Conservation (phyloP, 2,113 vertebrate species). For the Trichechus manatus region DNA sequence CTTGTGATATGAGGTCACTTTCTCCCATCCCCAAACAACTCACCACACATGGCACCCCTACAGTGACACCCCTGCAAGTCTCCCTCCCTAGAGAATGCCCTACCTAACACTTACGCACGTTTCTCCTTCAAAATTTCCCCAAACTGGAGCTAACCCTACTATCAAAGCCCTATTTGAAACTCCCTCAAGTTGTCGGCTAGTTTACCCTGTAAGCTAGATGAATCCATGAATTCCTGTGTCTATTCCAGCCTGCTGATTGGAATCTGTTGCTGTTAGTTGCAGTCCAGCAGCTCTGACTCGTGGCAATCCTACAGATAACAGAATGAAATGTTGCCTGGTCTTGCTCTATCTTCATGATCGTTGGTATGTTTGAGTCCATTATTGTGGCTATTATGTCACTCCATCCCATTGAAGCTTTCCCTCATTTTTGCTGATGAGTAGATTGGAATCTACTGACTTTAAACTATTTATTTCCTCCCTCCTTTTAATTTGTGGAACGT, state of each 20-base stretch:
- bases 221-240: background rate
- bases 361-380: background rate
- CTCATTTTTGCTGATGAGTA: background rate
- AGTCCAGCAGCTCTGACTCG: background rate
- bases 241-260: slow-evolving; percentile 34
- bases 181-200: background rate
- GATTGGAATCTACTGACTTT: slow-evolving; percentile 37
- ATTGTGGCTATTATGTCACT: background rate
- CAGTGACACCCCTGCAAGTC: background rate
- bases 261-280: background rate
- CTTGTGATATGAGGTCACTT: background rate
- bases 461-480: slow-evolving; percentile 49
- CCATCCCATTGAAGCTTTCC: background rate
- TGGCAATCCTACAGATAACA: background rate
- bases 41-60: background rate
- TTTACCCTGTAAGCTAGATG: slow-evolving; percentile 16
- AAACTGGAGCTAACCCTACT: background rate
- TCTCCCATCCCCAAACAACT: background rate
- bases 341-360: background rate
- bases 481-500: slow-evolving; percentile 41
- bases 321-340: background rate
- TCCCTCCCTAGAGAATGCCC: background rate
- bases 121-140: background rate
- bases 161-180: slow-evolving; percentile 27
- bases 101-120: background rate